Evolutionary conservation across 2,888 invertebrate genomes (phyloP).

Genomic region (Lepeophtheirus nordmannii): DNA sequence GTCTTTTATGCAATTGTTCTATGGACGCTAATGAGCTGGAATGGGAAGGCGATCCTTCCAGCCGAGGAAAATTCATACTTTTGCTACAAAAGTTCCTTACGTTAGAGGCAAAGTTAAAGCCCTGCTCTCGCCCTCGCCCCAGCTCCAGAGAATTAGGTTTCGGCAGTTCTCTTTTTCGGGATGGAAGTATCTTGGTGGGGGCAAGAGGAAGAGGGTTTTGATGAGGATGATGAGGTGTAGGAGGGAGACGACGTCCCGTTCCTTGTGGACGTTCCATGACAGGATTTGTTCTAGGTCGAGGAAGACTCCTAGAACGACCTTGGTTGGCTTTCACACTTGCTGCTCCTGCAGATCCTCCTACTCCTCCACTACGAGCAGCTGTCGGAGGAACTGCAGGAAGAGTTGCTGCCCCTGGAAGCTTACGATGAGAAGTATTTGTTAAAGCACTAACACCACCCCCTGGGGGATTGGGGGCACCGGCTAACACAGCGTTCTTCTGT

Average conservation of each 20-base stretch:
- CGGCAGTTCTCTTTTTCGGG: constrained; percentile 22
- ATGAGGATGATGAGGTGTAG: constrained; percentile 22
- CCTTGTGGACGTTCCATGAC: constrained; percentile 12
- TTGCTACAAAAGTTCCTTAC: constrained; percentile 3
- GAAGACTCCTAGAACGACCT: not conserved
- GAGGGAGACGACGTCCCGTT: constrained; percentile 25
- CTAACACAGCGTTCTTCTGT: not conserved
- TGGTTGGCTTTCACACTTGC: not conserved
- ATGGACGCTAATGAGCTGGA: constrained; percentile 7
- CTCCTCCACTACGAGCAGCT: not conserved
- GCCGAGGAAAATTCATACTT: constrained; percentile 24
- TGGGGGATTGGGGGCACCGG: not conserved
- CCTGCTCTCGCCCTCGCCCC: constrained; percentile 7
- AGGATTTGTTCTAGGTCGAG: not conserved
- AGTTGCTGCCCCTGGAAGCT: constrained; percentile 9
- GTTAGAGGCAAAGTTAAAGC: constrained; percentile 9
- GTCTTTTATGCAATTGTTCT: constrained; percentile 4
- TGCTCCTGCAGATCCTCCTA: not conserved
- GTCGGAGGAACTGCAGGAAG: not conserved
- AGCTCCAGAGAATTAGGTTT: constrained; percentile 21
- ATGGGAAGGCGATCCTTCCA: constrained; percentile 23
- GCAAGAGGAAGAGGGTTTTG: constrained; percentile 1
- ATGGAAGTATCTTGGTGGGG: not conserved
- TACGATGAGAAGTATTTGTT: not conserved
- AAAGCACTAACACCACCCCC: not conserved